Evolutionary conservation across 2,797 vertebrate genomes (phyloP).

Genomic region (Phrynocephalus vlangalii): DNA sequence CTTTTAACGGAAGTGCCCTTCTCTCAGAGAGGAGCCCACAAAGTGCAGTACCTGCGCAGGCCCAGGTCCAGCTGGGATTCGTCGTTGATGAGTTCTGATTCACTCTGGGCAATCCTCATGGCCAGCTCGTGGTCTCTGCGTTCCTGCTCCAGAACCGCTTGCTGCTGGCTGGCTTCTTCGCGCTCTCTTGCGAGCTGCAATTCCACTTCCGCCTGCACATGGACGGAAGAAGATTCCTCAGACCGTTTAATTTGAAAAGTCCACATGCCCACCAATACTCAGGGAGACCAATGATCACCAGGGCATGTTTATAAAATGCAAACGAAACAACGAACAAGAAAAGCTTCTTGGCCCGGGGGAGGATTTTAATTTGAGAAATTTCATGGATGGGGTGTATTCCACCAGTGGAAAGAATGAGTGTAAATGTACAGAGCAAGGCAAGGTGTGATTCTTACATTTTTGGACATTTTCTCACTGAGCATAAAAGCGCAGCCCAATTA

Average conservation of each 20-base stretch:
- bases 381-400: neutral
- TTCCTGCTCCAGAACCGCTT: constrained; percentile 91
- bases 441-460: neutral
- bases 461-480: neutral
- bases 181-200: constrained; percentile 86
- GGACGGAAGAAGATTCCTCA: constrained; percentile 19
- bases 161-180: constrained; percentile 88
- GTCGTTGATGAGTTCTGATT: constrained; percentile 92
- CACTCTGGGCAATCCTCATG: constrained; percentile 92
- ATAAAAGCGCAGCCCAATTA: neutral
- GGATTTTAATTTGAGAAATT: neutral
- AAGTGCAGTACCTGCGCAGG: constrained; percentile 86
- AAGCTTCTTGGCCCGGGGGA: neutral
- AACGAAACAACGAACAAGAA: neutral
- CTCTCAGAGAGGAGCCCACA: neutral
- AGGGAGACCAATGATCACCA: neutral
- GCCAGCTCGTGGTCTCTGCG: constrained; percentile 93
- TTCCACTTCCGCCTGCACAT: constrained; percentile 89
- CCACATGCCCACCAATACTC: neutral
- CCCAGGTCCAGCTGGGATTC: constrained; percentile 82
- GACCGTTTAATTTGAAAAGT: neutral
- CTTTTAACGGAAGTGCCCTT: neutral
- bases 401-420: too few relatives aligned
- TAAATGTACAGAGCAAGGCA: neutral
- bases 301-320: neutral